Evolutionary conservation across 2,888 invertebrate genomes (phyloP), one percentile per base, ranked within the genome.

Genomic region (Dasypogon diadema): DNA sequence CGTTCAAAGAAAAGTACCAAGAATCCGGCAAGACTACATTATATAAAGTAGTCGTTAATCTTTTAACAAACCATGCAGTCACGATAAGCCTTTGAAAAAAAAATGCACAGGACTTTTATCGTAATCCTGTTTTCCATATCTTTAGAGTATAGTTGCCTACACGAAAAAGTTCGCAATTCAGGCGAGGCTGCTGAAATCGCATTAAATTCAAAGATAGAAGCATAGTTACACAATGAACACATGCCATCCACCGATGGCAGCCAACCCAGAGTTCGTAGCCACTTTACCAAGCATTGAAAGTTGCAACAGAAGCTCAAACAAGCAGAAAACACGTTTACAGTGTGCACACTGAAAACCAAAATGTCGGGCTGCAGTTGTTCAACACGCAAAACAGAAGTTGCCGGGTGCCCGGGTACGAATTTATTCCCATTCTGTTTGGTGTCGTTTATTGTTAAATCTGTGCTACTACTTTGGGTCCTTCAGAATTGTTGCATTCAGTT

Each of bases 251-350:
- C 51, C 21, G 6, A 51, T 51, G 14, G 12, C 21, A 51, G 18
- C 12, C 42, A 42, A 42, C 8, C 42, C 6, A 6, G n/a, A 12
- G 12, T 3, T 14, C 48, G n/a, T 22, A 65, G 42, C 65, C 65
- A 65, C 70, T 70, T 68, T 54, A 30, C 70, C 30, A 34, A 54
- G 54, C 51, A 56, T 73, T 56, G 55, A 73, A 73, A 73, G 56
- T 73, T 73, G 73, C 73, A 73, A 73, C 73, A 73, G 73, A 73
- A 73, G 73, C 56, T 55, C 73, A 73, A 73, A 73, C 73, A 73
- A 73, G 73, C 73, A 73, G 73, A 73, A 73, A 73, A 73, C 73
- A 73, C 73, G 37, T 73, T 56, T 54, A 73, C 73, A 55, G 56
- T 21, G 54, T 73, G 56, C 73, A 73, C 56, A 54, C 30, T 14